Percentiles rank a stretch among this genome's conserved stretches.
Evolutionary conservation across 2,797 vertebrate genomes (phyloP).

Genomic region (Netta rufina): DNA sequence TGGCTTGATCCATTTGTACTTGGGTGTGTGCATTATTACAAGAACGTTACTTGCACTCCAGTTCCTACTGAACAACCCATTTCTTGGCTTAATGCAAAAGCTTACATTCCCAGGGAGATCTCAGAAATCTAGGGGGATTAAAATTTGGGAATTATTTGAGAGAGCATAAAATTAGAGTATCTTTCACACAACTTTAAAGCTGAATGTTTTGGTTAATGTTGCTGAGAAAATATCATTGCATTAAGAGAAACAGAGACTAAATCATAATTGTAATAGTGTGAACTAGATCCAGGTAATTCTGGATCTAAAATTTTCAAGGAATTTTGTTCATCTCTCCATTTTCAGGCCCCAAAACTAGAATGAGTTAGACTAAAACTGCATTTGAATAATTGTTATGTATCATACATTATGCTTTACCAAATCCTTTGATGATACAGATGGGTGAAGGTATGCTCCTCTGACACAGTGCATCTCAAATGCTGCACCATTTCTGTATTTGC

Average conservation of each 20-base stretch:
- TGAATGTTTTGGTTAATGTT: background rate
- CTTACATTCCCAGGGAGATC: background rate
- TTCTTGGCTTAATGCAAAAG: background rate
- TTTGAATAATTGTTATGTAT: background rate
- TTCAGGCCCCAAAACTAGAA: background rate
- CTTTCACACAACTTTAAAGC: background rate
- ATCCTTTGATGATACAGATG: background rate
- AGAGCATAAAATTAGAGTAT: background rate
- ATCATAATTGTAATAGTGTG: background rate
- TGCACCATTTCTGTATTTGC: background rate
- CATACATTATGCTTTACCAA: background rate
- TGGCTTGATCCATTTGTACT: background rate
- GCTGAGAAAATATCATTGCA: background rate
- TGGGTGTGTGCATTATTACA: background rate
- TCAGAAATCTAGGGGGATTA: background rate
- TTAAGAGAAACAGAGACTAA: background rate
- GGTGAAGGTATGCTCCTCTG: background rate
- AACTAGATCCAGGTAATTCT: background rate
- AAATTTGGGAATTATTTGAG: background rate
- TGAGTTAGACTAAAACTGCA: background rate
- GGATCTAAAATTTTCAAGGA: background rate
- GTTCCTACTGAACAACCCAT: background rate
- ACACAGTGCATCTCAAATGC: background rate
- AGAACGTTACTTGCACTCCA: background rate
- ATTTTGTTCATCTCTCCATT: fast-evolving